A percentile compares a stretch with the other conserved stretches of the same genome.
These are phyloP conservation scores for Scomber colias DNA, from an alignment of 2,113 vertebrate species.

Conservation along the genomic window DNA sequence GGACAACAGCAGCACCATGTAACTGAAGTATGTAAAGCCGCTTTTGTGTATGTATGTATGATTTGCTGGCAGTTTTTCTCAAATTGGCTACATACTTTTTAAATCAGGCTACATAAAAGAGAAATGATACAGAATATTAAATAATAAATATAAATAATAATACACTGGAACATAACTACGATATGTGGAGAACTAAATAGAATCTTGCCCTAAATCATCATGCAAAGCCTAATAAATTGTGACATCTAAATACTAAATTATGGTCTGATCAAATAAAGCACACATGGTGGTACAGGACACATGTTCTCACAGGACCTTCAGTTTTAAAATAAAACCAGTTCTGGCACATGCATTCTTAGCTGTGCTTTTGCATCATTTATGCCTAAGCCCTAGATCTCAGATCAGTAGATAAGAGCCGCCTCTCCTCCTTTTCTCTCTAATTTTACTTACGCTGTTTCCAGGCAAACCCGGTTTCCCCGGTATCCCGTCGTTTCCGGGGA, in stretches of 20 bases:
- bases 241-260: not conserved
- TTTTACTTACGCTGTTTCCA: slow-evolving; percentile 89
- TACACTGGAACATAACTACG: not conserved
- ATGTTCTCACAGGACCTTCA: not conserved
- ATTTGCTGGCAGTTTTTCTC: not conserved
- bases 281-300: not conserved
- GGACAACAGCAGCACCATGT: not conserved
- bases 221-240: not conserved
- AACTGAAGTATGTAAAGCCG: not conserved
- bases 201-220: no score
- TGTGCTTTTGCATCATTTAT: slow-evolving; percentile 32
- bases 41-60: not conserved
- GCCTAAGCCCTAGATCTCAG: slow-evolving; percentile 22
- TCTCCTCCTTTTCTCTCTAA: slow-evolving; percentile 58
- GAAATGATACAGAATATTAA: not conserved
- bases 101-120: no score
- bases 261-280: not conserved
- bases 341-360: not conserved
- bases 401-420: slow-evolving; percentile 37
- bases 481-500: slow-evolving; percentile 93
- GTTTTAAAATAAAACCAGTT: not conserved
- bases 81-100: no score
- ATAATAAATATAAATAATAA: not conserved
- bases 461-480: slow-evolving; percentile 91
- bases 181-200: not conserved